Evolutionary conservation across 2,888 invertebrate species (phyloP).

Genomic region (Helicoverpa assulta): DNA sequence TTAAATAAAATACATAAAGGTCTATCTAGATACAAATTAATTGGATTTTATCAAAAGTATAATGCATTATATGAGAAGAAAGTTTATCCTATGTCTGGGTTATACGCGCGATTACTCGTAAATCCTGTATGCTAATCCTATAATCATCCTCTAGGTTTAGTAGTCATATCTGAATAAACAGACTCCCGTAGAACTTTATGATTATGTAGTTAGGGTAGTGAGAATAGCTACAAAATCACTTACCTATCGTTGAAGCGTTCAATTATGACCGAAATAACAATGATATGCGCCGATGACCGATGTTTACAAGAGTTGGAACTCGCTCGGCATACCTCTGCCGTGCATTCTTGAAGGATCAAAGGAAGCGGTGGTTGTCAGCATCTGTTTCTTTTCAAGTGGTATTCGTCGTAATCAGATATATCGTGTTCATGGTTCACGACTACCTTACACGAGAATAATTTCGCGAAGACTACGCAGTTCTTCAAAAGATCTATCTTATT

Average conservation of each 20-base stretch:
- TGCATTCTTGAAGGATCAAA: slow-evolving; percentile 82
- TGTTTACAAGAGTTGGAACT: slow-evolving; percentile 73
- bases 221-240: slow-evolving; percentile 62
- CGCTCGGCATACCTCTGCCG: slow-evolving; percentile 70
- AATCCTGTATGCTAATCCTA: too few species aligned
- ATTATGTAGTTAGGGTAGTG: slow-evolving; percentile 14
- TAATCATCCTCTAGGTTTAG: too few species aligned
- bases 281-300: slow-evolving; percentile 74
- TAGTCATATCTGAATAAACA: too few species aligned
- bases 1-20: too few species aligned
- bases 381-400: slow-evolving; percentile 81
- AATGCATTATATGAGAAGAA: too few species aligned
- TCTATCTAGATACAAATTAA: too few species aligned
- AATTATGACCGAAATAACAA: slow-evolving; percentile 73
- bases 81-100: too few species aligned
- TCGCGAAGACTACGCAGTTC: slow-evolving; percentile 8
- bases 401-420: slow-evolving; percentile 83
- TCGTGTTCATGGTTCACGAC: slow-evolving; percentile 76
- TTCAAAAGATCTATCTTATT: slow-evolving; percentile 11
- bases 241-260: slow-evolving; percentile 64
- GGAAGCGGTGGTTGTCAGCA: slow-evolving; percentile 71
- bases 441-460: slow-evolving; percentile 74
- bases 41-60: too few species aligned
- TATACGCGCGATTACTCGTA: too few species aligned
- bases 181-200: too few species aligned